Conservation (phyloP, 2,888 invertebrate species). For the Pseudococcus jackbeardsleyi region DNA sequence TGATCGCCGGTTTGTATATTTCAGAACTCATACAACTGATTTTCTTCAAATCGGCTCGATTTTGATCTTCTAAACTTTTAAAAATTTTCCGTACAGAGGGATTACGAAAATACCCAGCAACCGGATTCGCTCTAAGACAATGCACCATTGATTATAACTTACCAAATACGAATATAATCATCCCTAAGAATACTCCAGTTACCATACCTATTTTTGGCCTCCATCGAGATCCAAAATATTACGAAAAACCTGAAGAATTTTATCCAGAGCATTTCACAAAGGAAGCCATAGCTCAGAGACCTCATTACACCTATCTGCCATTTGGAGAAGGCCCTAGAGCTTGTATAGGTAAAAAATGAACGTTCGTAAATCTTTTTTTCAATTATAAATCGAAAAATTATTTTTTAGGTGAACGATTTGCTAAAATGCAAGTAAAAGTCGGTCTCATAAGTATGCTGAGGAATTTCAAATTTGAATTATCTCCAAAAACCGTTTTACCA, state of each 20-base stretch:
- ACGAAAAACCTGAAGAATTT: constrained; percentile 65
- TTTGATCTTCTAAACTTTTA: no score
- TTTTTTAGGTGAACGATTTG: constrained; percentile 54
- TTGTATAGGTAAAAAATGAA: background rate
- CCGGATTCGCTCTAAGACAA: constrained; percentile 43
- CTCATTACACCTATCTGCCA: background rate
- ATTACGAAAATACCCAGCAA: constrained; percentile 61
- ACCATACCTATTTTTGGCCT: constrained; percentile 57
- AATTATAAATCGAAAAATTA: constrained; percentile 34
- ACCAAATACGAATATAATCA: constrained; percentile 53
- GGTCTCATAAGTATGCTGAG: background rate
- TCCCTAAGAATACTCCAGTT: constrained; percentile 60
- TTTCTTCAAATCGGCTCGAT: no score
- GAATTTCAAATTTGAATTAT: background rate
- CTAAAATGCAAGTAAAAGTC: no score
- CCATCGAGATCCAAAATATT: constrained; percentile 64
- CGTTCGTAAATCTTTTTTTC: constrained; percentile 45
- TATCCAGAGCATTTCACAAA: constrained; percentile 56
- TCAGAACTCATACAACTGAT: no score
- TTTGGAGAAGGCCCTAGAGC: background rate
- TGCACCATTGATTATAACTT: constrained; percentile 58
- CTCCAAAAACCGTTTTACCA: constrained; percentile 39
- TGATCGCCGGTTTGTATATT: background rate
- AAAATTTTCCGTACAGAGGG: constrained; percentile 5
- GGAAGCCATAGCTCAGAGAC: background rate